Conservation (phyloP, 2,888 invertebrate genomes). For the Chamaedrilus cognettii region DNA sequence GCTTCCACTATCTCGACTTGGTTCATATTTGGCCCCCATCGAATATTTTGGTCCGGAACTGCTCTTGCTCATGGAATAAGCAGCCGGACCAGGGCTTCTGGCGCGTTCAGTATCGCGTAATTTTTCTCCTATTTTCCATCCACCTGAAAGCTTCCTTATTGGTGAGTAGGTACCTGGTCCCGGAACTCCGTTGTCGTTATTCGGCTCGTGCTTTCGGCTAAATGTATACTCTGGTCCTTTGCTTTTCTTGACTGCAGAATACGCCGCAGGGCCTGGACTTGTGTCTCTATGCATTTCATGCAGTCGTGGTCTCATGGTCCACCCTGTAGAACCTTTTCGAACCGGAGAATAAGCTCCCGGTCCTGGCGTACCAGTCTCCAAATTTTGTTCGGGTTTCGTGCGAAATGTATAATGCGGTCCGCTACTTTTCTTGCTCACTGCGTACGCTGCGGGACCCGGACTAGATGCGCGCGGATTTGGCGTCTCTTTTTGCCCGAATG, state of each 20-base stretch:
- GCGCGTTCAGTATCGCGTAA: neutral
- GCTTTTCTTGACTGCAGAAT: neutral
- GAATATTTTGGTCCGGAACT: neutral
- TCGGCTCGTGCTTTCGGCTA: neutral
- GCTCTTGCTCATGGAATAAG: neutral
- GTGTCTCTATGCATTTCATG: neutral
- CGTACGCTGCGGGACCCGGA: slow-evolving; percentile 11
- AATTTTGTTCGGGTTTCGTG: neutral
- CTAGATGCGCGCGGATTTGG: neutral
- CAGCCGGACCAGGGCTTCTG: slow-evolving; percentile 10
- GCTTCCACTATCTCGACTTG: neutral
- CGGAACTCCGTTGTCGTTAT: neutral
- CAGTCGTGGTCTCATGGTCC: slow-evolving; percentile 8
- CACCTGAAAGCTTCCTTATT: neutral
- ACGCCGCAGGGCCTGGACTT: slow-evolving; percentile 15
- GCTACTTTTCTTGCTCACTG: neutral
- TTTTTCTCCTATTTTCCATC: slow-evolving; percentile 10
- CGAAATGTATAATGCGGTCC: slow-evolving; percentile 1
- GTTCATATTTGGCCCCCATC: neutral
- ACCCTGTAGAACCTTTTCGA: neutral
- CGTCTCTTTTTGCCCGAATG: neutral
- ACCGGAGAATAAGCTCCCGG: slow-evolving; percentile 15
- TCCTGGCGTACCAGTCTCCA: slow-evolving; percentile 8
- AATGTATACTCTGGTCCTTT: neutral
- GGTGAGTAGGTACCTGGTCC: slow-evolving; percentile 19